phyloP scores from a whole-genome alignment of 2,888 invertebrate species.

The Polyommatus icarus region DNA sequence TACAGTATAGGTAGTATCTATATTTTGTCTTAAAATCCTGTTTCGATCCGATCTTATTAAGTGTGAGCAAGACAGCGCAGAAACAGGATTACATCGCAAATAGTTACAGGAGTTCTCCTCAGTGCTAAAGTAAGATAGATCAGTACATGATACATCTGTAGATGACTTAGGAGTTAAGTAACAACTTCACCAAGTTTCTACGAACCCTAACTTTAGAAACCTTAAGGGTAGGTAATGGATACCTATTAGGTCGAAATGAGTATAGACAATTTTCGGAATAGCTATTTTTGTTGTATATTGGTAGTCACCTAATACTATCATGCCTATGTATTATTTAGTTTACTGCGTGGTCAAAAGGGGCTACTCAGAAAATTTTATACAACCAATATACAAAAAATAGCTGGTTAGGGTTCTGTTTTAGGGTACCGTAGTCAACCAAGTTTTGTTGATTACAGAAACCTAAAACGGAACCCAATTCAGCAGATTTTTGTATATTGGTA shows the following conservation, averaged over 20 bases:
- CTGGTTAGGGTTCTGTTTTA: too few relatives aligned
- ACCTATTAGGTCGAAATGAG: not conserved
- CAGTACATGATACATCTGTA: slow-evolving; percentile 8
- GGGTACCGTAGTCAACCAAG: too few relatives aligned
- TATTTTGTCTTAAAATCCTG: not conserved
- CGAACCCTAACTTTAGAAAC: not conserved
- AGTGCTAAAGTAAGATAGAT: not conserved
- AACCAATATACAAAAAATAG: too few relatives aligned
- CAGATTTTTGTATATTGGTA: too few relatives aligned
- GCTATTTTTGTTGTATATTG: too few relatives aligned
- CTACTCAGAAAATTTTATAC: too few relatives aligned
- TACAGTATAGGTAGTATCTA: too few relatives aligned
- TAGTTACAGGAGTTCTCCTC: not conserved
- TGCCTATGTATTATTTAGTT: too few relatives aligned
- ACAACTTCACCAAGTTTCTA: slow-evolving; percentile 2
- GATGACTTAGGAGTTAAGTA: not conserved
- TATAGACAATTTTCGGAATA: not conserved
- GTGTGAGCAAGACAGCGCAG: not conserved
- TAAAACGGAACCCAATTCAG: too few relatives aligned
- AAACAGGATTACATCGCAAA: not conserved
- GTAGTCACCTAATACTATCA: too few relatives aligned
- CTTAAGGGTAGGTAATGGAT: not conserved
- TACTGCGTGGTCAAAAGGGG: too few relatives aligned
- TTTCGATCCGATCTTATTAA: not conserved
- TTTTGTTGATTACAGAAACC: too few relatives aligned